Evolutionary conservation across 1,140 invertebrate genomes (phyloP).

Genomic region (Nilaparvata lugens): DNA sequence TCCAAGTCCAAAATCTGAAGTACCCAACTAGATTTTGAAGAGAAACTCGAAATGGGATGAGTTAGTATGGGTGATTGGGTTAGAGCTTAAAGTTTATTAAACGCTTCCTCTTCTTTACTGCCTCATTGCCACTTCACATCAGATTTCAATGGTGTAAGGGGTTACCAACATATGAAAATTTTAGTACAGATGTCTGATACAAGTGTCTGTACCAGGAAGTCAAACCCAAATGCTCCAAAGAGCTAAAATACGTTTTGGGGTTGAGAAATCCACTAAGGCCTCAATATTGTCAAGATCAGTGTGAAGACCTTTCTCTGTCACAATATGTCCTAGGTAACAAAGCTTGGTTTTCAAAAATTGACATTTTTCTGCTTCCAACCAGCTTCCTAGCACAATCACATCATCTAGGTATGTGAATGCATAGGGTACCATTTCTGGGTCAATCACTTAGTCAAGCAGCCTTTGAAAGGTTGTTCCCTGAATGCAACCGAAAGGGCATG

Average conservation of each 20-base stretch:
- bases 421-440: no score
- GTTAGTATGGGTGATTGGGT: slow-evolving; percentile 15
- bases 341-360: slow-evolving; percentile 25
- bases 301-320: not conserved
- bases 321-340: slow-evolving; percentile 7
- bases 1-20: slow-evolving; percentile 27
- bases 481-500: no score
- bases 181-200: slow-evolving; percentile 22
- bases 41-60: slow-evolving; percentile 25
- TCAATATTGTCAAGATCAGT: slow-evolving; percentile 18
- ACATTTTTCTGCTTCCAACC: no score
- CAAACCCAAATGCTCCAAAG: slow-evolving; percentile 27
- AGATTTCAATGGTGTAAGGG: slow-evolving; percentile 29
- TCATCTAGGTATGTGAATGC: no score
- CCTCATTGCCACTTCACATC: slow-evolving; percentile 20
- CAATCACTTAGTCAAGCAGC: no score
- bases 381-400: no score
- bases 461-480: no score
- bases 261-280: slow-evolving; percentile 28
- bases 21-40: slow-evolving; percentile 29
- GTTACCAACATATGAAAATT: slow-evolving; percentile 26
- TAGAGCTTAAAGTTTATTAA: slow-evolving; percentile 26
- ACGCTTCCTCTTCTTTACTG: slow-evolving; percentile 13
- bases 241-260: slow-evolving; percentile 21
- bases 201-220: slow-evolving; percentile 24